A percentile compares a stretch with the other conserved stretches of the same genome.
Conservation (phyloP, 2,113 vertebrate genomes). For the Urocolius indicus region DNA sequence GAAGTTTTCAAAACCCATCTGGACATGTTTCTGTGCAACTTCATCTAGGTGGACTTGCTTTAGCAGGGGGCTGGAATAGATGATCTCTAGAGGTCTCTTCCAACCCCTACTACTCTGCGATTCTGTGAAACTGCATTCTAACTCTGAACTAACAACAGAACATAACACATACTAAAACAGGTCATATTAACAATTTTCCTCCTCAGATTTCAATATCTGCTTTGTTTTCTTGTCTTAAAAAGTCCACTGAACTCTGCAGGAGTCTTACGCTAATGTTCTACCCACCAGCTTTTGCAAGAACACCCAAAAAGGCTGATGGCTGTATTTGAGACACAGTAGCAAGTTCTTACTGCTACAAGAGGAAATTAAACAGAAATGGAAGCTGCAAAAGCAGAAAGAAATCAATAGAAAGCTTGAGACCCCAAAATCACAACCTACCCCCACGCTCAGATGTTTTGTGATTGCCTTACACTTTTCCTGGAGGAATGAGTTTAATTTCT, state of each 20-base stretch:
- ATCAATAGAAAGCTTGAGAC: background rate
- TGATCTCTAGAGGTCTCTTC: no score
- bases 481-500: background rate
- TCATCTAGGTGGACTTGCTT: no score
- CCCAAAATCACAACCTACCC: background rate
- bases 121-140: background rate
- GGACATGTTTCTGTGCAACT: no score
- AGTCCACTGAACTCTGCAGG: background rate
- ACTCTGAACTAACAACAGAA: background rate
- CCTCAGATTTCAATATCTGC: background rate
- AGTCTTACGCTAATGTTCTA: background rate
- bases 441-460: background rate
- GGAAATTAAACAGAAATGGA: background rate
- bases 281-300: background rate
- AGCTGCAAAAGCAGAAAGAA: background rate
- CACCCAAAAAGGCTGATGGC: background rate
- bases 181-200: background rate
- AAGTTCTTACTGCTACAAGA: background rate
- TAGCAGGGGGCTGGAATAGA: no score
- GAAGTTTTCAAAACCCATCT: no score
- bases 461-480: background rate
- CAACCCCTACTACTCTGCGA: no score
- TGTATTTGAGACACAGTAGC: background rate
- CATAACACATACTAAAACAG: background rate
- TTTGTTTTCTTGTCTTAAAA: background rate